Base-by-base conservation (phyloP, 2,797 vertebrate species). In the Ispidina picta region DNA sequence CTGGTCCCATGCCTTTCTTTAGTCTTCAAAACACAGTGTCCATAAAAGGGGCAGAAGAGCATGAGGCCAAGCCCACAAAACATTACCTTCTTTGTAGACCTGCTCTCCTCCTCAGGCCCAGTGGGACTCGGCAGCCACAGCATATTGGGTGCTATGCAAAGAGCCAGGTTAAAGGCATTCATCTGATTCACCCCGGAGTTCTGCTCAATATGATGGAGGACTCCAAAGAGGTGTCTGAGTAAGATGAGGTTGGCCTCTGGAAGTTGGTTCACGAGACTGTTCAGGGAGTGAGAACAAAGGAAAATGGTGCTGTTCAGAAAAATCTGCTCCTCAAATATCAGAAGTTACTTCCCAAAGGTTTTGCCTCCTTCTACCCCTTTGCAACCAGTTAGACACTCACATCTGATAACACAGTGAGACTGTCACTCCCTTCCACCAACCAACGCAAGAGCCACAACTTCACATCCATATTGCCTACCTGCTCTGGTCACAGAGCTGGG, bases 61-160 rank as follows among this genome's bases (percentile, higher is more conserved):
- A 25, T 19, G 35, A 69, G 26, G 26, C 39, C 58, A 82, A 70
- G 23, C 23, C 23, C 16, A 5, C 2, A 12, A 18, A 18, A 73
- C 33, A 22, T 70, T 94, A 98, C 98, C 97, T 98, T 98, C 92
- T 96, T 97, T 7, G 97, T 97, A 58, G 97, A 97, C 19, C 83
- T 96, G 92, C 97, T 98, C 46, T 98, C 98, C 75, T 98, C 97
- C 58, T 98, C 98, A 5, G 97, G 97, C 35, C 95, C 96, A 8
- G 94, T 95, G 29, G 97, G 94, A 22, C 93, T 93, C 0, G 98
- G 96, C 7, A 97, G 96, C 98, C 98, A 98, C 51, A 98, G 92
- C 97, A 98, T 98, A 83, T 98, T 98, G 65, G 98, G 98, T 35
- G 98, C 97, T 33, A 98, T 98, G 92, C 98, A 98, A 43, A 98